Evolutionary conservation across 2,113 vertebrate species (phyloP), one percentile per base, ranked within the genome.

Genomic region (Syngnathoides biaculeatus): DNA sequence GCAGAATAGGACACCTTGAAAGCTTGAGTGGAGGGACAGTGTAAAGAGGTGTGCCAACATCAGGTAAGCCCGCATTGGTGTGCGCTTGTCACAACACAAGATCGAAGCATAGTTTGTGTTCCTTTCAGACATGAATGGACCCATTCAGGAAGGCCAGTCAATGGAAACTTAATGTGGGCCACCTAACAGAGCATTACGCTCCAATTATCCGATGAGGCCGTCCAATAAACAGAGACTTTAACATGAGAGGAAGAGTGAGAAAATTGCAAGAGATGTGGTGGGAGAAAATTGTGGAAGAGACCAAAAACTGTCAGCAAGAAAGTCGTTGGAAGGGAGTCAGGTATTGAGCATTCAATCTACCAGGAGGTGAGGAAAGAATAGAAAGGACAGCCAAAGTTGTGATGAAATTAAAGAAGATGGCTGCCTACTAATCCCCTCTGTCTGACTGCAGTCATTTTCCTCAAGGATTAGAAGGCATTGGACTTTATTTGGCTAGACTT

Each of bases 161-260:
- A 84, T 88, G 88, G 93, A 91, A 93, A 94, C 90, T 77, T 71
- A 90, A 93, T 85, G 89, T 82, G 84, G 39, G 72, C 55, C 65
- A 80, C 75, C 79, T 78, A 81, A 67, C 84, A 69, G 77, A 80
- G 74, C 53, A 50, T 73, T 71, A 67, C 73, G 79, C 85, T 76
- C 68, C 75, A 65, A 79, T 81, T 86, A 71, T 77, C 83, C 60
- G 77, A 86, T 82, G 82, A 86, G 75, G 70, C 81, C 67, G 74
- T 84, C 85, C 81, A 81, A 90, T 88, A 92, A 88, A 87, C 79
- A 86, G 74, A 65, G 79, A 77, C 85, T 89, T 87, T 68, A 87
- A 85, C 81, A 88, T 85, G 76, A 86, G 86, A 79, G 78, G 77
- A 26, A 24, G 58, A 47, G 56, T 65, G 39, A 62, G 5, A 62